These are phyloP conservation scores for Formica aserva DNA, from an alignment of 2,888 invertebrate genomes.

Conservation along the genomic window DNA sequence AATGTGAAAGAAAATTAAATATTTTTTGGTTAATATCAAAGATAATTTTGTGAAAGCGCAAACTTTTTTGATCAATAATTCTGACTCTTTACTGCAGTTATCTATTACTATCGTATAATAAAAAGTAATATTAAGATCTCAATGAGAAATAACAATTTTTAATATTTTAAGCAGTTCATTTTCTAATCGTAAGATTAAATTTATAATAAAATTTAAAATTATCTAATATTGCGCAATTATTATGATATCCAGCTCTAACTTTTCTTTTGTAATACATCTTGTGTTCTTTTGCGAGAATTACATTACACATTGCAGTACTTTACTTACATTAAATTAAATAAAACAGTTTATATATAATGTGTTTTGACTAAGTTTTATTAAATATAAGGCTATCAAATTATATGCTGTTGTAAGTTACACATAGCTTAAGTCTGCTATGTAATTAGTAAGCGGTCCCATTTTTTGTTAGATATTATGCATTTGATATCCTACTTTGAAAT, in stretches of 20 bases:
- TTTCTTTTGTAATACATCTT: conserved; percentile 62
- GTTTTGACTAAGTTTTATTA: conserved; percentile 72
- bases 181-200: conserved; percentile 58
- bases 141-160: conserved; percentile 59
- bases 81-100: conserved; percentile 71
- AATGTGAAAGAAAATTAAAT: background rate
- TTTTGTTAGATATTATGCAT: conserved; percentile 73
- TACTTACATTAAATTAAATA: conserved; percentile 69
- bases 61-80: conserved; percentile 66
- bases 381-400: conserved; percentile 78
- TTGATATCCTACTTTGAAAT: conserved; percentile 56
- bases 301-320: conserved; percentile 63
- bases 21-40: background rate
- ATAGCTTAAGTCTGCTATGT: conserved; percentile 81
- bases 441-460: conserved; percentile 65
- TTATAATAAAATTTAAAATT: conserved; percentile 49
- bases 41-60: conserved; percentile 10
- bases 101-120: conserved; percentile 55
- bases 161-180: conserved; percentile 55
- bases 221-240: conserved; percentile 60
- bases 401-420: conserved; percentile 79
- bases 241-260: conserved; percentile 31
- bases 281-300: conserved; percentile 48
- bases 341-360: conserved; percentile 55
- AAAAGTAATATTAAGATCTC: conserved; percentile 38